Conservation (phyloP, 2,113 vertebrate species). For the Numida meleagris region DNA sequence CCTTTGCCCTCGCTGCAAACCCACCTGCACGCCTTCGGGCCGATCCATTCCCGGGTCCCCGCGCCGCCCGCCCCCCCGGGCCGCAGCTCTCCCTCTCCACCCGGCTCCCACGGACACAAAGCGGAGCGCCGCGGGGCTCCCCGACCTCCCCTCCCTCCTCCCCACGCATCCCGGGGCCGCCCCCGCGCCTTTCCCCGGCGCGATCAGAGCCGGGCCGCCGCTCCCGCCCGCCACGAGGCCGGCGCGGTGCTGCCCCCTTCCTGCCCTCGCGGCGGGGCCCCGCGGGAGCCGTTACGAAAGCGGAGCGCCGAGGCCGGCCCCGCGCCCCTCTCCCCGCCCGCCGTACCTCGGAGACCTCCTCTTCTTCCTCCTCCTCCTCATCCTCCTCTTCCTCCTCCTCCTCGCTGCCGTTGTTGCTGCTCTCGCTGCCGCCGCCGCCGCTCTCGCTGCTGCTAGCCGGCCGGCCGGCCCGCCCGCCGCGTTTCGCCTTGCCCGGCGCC, state of each 20-base stretch:
- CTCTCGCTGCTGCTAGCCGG: slow-evolving; percentile 67
- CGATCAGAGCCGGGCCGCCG: not conserved
- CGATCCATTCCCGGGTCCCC: not conserved
- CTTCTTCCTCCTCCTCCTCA: slow-evolving; percentile 70
- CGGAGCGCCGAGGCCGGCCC: too few species aligned
- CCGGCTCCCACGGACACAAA: too few species aligned
- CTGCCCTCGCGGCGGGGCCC: not conserved
- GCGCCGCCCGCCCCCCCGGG: too few species aligned
- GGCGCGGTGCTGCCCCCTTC: not conserved
- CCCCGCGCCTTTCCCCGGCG: not conserved
- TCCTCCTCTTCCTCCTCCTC: slow-evolving; percentile 58
- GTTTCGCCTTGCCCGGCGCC: slow-evolving; percentile 61
- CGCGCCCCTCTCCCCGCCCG: not conserved
- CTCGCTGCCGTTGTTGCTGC: slow-evolving; percentile 72
- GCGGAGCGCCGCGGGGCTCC: too few species aligned
- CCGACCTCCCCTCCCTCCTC: too few species aligned
- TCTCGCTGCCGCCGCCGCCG: slow-evolving; percentile 64
- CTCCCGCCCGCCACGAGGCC: not conserved
- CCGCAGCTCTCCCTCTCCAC: too few species aligned
- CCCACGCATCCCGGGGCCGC: not conserved
- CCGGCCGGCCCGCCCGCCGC: slow-evolving; percentile 64
- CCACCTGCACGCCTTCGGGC: not conserved
- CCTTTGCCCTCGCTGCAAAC: fast-evolving
- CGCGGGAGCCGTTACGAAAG: too few species aligned
- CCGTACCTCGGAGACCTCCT: slow-evolving; percentile 80